Evolutionary conservation across 2,113 vertebrate species (phyloP).

Genomic region (Leuciscus idus): DNA sequence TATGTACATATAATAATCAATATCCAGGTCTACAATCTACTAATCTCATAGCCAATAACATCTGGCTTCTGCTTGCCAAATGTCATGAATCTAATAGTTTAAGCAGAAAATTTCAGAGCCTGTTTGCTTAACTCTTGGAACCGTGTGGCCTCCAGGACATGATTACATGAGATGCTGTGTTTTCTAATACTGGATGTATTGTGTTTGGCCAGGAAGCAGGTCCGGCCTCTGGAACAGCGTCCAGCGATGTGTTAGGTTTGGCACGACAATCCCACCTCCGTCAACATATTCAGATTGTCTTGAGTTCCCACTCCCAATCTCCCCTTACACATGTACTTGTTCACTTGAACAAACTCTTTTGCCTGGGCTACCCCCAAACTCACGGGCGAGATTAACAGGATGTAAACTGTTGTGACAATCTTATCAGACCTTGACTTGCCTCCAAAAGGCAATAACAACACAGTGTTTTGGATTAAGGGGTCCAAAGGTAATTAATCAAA

Average conservation of each 20-base stretch:
- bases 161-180: constrained; percentile 57
- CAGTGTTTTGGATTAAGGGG: background rate
- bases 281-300: constrained; percentile 49
- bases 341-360: constrained; percentile 32
- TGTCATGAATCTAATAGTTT: constrained; percentile 62
- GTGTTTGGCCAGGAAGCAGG: constrained; percentile 49
- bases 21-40: background rate
- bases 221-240: constrained; percentile 48
- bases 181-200: constrained; percentile 38
- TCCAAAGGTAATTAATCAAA: background rate
- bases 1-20: constrained; percentile 64
- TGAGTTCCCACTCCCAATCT: constrained; percentile 34
- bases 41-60: constrained; percentile 62
- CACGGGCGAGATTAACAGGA: constrained; percentile 2
- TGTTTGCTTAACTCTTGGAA: constrained; percentile 62
- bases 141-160: constrained; percentile 48
- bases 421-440: constrained; percentile 30
- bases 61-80: constrained; percentile 61
- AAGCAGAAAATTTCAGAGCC: constrained; percentile 63
- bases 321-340: constrained; percentile 2
- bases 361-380: background rate
- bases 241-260: constrained; percentile 60
- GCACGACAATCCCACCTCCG: constrained; percentile 45
- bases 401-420: constrained; percentile 37
- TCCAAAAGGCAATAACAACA: constrained; percentile 2